A percentile compares a stretch with the other conserved stretches of the same genome.
Conservation (phyloP, 1,140 invertebrate species). For the Aphelinus atriplicis region DNA sequence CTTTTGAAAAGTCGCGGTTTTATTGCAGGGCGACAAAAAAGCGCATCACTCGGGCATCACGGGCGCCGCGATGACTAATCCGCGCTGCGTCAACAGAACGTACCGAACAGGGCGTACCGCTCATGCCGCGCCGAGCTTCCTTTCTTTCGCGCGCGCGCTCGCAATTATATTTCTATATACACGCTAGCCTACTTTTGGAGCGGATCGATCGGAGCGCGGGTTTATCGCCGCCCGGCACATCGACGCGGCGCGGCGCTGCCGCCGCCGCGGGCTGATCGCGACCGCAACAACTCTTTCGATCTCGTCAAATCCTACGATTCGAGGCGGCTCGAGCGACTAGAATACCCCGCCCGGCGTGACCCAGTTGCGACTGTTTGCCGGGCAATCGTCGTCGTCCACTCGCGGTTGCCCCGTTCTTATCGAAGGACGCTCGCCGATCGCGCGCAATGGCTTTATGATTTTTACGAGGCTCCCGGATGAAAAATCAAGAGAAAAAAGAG, state of each 20-base stretch:
- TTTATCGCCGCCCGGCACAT: not conserved
- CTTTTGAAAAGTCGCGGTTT: no score
- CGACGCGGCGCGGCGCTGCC: no score
- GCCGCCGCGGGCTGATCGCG: not conserved
- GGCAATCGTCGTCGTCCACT: no score
- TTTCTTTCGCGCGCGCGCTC: not conserved
- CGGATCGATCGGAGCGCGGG: constrained; percentile 2
- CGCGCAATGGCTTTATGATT: constrained; percentile 25
- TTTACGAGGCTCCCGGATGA: not conserved
- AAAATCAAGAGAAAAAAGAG: not conserved
- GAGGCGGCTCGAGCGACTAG: not conserved
- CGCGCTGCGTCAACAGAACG: no score
- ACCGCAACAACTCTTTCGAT: constrained; percentile 2
- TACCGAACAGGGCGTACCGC: no score
- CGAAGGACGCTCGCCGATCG: constrained; percentile 9
- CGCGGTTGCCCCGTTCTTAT: constrained; percentile 4
- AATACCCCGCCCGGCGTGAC: constrained; percentile 8
- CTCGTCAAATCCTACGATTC: constrained; percentile 30
- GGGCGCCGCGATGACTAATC: no score
- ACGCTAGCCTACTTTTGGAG: constrained; percentile 8
- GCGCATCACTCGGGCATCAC: no score
- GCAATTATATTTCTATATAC: not conserved
- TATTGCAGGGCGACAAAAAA: no score
- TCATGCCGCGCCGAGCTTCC: not conserved
- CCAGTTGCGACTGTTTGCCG: constrained; percentile 20